Evolutionary conservation across 2,888 invertebrate species (phyloP), one percentile per base, ranked within the genome.

Genomic region (Schizaphis graminum): DNA sequence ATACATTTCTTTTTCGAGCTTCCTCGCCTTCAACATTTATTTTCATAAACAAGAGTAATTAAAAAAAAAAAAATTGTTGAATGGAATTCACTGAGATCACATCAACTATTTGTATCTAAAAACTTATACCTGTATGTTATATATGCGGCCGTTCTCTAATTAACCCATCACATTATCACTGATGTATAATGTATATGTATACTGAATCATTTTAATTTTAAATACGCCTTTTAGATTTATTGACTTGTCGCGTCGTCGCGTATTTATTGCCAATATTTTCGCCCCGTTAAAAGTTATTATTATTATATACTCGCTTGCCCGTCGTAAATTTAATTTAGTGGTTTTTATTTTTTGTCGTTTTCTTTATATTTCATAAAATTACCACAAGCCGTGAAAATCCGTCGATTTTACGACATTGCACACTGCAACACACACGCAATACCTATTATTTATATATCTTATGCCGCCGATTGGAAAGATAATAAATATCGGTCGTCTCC

Each of bases 321-420:
- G 67, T 67, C 90, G 47, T 90, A 67, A 67, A 90, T 90, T 61
- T 67, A 90, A 90, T 67, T 89, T 89, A 89, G 41, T 89, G 35
- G 35, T 57, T 57, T 77, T 77, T 77, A 77, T 77, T 47, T 47
- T 28, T 89, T n/a, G 28, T 90, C 47, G 57, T 89, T 57, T 44
- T 41, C 41, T 26, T 16, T 90, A 67, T 35, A 67, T 35, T 77
- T 77, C 77, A 41, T 57, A 47, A 77, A 77, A 47, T 53, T 57
- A 77, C 91, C 91, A 77, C 91, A 35, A 91, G 49, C 91, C 77
- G 77, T 49, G 91, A 91, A 91, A 91, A 91, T 77, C 91, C 77
- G 35, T 53, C 91, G 49, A 77, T 91, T 91, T 91, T 84, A 91
- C 53, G 91, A 91, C 77, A 91, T 49, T 35, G 47, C 35, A 61